Percentiles rank a stretch among this genome's conserved stretches.
Conservation (phyloP, 2,113 vertebrate species). For the Tragelaphus strepsiceros region DNA sequence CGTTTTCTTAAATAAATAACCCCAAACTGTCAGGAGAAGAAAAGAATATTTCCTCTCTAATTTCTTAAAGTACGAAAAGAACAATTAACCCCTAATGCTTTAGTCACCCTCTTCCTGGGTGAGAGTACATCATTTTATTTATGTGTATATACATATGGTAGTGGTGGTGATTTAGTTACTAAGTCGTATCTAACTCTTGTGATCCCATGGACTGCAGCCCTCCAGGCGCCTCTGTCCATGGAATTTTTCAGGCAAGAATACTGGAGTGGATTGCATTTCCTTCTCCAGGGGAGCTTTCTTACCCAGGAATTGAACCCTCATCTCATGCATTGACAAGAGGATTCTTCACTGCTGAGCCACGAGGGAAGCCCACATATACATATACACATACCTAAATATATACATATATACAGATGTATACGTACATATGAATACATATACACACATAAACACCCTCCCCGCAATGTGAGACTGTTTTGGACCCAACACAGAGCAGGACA, state of each 20-base stretch:
- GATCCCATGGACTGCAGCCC: neutral
- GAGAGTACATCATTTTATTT: neutral
- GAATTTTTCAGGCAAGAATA: neutral
- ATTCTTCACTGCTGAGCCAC: neutral
- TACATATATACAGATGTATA: too few relatives aligned
- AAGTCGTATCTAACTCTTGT: neutral
- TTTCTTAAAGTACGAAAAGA: neutral
- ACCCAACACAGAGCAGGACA: neutral
- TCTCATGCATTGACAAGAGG: neutral
- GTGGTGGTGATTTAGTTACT: neutral
- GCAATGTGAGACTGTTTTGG: neutral
- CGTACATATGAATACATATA: rapidly evolving
- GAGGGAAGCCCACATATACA: neutral
- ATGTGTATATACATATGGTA: neutral
- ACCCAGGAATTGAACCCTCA: neutral
- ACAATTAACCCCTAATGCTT: neutral
- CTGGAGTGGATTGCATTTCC: neutral
- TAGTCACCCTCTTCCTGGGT: neutral
- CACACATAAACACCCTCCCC: neutral
- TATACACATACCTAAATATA: neutral
- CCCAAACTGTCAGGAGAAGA: neutral
- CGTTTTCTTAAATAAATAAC: neutral
- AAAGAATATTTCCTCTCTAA: neutral
- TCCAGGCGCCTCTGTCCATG: neutral
- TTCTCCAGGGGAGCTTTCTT: neutral